Evolutionary conservation across 2,888 invertebrate species (phyloP).

Genomic region (Mythimna pallens): DNA sequence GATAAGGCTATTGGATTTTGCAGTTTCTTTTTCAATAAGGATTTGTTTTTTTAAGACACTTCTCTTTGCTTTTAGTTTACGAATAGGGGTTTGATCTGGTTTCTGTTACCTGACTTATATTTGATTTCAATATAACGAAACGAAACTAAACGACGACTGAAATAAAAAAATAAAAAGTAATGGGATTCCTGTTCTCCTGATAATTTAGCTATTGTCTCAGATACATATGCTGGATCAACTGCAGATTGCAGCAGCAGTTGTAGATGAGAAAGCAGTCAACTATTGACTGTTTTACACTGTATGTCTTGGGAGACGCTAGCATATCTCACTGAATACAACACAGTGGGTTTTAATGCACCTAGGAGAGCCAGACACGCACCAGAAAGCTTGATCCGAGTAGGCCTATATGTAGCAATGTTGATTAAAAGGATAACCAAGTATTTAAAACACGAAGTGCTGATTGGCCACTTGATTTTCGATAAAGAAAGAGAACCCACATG

Average conservation of each 20-base stretch:
- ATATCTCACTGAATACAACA: too few relatives aligned
- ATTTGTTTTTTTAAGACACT: background rate
- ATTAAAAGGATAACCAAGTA: background rate
- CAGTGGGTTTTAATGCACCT: too few relatives aligned
- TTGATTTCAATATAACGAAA: too few relatives aligned
- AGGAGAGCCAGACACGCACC: too few relatives aligned
- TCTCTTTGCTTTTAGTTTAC: background rate
- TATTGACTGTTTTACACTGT: background rate
- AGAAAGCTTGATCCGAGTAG: too few relatives aligned
- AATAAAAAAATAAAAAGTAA: background rate
- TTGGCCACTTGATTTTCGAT: background rate
- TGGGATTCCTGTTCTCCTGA: background rate
- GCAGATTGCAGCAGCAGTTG: background rate
- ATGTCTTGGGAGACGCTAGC: too few relatives aligned
- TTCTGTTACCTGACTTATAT: background rate
- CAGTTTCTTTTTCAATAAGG: background rate
- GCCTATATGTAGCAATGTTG: background rate
- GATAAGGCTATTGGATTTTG: slow-evolving; percentile 35
- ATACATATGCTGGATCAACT: background rate
- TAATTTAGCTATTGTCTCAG: background rate
- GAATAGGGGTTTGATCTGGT: slow-evolving; percentile 7
- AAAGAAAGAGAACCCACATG: background rate
- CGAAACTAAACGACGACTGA: too few relatives aligned
- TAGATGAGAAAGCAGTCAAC: background rate
- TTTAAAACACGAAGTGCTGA: background rate